Base-by-base conservation (phyloP, 37 sponge, comb jelly and placozoan genomes). In the Beroe forskalii region DNA sequence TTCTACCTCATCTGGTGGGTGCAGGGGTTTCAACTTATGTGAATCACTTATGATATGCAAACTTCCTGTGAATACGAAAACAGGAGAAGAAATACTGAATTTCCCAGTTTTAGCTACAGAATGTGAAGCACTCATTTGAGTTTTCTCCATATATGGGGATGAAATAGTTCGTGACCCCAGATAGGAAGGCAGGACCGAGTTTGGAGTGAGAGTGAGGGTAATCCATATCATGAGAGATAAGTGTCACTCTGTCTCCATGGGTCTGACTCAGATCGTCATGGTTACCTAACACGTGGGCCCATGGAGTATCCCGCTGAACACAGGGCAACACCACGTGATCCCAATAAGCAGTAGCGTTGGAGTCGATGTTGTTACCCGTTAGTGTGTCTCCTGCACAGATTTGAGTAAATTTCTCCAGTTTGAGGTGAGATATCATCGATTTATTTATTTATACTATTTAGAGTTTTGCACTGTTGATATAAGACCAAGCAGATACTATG, bases 271-370 rank as follows among this genome's bases (percentile, higher is more conserved):
- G 55, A 80, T 90, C 91, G 90, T 91, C 93, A 64, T 93, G 93
- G 67, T 93, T 93, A 32, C 93, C 93, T 42, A 93, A 91, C 41
- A 93, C 91, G n/a, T 86, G 89, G 89, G 91, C 91, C 93, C 93
- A 93, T 24, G 60, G 89, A 4, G 93, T 93, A 38, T 41, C 41
- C 0, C 75, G 67, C 17, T 67, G 37, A 23, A 93, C 60, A 67
- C 93, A 93, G 0, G 93, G 93, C 37, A 62, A 44, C 30, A 93
- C 86, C 6, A 93, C 75, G 41, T 76, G 61, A 0, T 76, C 55
- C 93, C 93, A 93, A 66, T 93, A 93, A 32, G 3, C 67, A 39
- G 93, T 93, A 1, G 90, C 93, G 67, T 93, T 93, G 86, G 69
- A 86, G 38, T 39, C 41, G 62, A 93, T 91, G 91, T 93, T 93